These are phyloP conservation scores for Mycetomoellerius zeteki DNA, from an alignment of 1,140 invertebrate genomes.

Conservation along the genomic window DNA sequence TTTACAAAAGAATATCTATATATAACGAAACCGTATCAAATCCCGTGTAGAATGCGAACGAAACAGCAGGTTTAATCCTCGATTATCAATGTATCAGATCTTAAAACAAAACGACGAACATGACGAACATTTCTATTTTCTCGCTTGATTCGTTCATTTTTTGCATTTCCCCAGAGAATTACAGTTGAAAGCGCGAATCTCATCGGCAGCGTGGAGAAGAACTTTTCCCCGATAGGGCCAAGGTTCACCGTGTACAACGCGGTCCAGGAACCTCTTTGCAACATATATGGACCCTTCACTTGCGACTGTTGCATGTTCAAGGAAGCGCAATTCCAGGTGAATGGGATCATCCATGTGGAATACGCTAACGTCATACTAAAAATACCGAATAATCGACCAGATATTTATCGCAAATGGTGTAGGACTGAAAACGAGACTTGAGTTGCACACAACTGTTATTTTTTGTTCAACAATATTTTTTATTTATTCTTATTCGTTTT, in stretches of 20 bases:
- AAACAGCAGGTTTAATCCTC: background rate
- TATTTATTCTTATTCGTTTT: background rate
- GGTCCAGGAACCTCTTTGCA: constrained; percentile 63
- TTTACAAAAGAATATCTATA: background rate
- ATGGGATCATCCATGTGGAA: background rate
- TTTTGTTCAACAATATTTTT: background rate
- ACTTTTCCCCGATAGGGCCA: constrained; percentile 75
- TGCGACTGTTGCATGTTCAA: constrained; percentile 79
- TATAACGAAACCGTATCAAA: background rate
- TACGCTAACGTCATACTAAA: background rate
- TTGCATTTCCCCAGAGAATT: constrained; percentile 70
- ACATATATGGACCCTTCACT: constrained; percentile 78
- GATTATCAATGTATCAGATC: background rate
- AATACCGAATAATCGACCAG: background rate
- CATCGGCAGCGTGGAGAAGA: constrained; percentile 80
- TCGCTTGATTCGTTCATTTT: constrained; percentile 2
- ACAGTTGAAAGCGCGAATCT: constrained; percentile 72
- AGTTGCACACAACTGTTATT: background rate
- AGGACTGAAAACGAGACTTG: background rate
- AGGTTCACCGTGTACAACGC: constrained; percentile 80
- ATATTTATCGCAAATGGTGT: background rate
- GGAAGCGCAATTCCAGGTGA: constrained; percentile 80
- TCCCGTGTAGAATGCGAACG: background rate
- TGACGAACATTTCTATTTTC: background rate
- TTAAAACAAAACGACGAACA: background rate